Conservation (phyloP, 2,113 vertebrate genomes). For the Leptodactylus fuscus region DNA sequence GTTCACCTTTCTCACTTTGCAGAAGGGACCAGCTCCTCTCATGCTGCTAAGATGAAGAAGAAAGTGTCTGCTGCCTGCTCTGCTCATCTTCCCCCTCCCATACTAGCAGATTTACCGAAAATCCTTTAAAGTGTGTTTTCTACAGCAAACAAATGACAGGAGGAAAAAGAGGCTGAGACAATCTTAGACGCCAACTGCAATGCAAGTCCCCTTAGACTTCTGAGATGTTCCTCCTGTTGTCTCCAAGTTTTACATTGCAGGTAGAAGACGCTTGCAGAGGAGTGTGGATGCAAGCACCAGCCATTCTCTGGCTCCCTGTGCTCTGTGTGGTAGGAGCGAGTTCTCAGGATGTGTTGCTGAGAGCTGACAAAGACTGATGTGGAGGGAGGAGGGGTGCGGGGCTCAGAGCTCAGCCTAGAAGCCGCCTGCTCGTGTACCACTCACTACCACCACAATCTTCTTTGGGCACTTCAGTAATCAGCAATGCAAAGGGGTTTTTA, state of each 20-base stretch:
- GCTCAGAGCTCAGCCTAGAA: background rate
- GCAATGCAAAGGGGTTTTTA: background rate
- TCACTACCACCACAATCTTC: background rate
- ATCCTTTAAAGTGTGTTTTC: conserved; percentile 29
- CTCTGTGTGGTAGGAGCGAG: conserved; percentile 35
- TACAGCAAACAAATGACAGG: background rate
- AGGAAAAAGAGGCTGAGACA: conserved; percentile 15
- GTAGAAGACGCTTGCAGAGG: background rate
- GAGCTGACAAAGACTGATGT: conserved; percentile 39
- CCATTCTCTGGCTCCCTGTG: conserved; percentile 26
- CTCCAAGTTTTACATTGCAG: conserved; percentile 22
- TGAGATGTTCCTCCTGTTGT: background rate
- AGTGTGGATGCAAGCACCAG: background rate
- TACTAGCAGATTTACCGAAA: conserved; percentile 19
- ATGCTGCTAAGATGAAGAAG: conserved; percentile 37
- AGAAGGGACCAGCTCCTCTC: conserved; percentile 39
- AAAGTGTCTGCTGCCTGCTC: conserved; percentile 32
- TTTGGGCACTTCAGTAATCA: background rate
- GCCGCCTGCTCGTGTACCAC: conserved; percentile 6
- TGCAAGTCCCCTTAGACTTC: conserved; percentile 6
- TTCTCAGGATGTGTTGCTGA: conserved; percentile 44
- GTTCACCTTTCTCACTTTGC: conserved; percentile 43
- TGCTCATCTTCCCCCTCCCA: conserved; percentile 45
- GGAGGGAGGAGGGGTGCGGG: conserved; percentile 22
- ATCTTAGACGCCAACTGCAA: background rate